Conservation (phyloP, 2,113 vertebrate genomes). For the Paraplagusia blochii region DNA sequence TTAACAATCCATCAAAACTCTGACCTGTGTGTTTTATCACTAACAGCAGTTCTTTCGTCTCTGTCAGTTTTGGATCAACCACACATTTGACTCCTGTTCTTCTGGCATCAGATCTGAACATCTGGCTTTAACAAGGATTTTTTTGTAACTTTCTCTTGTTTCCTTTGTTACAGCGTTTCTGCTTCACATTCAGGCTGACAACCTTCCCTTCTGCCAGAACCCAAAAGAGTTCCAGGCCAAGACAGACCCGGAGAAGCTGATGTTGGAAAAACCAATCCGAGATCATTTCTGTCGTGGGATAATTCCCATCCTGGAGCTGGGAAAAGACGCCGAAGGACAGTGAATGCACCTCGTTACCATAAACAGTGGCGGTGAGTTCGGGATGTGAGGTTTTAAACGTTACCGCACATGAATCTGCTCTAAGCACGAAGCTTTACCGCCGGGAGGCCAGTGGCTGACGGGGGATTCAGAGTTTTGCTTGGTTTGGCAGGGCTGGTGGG, state of each 20-base stretch:
- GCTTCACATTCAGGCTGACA: neutral
- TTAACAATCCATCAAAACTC: no score
- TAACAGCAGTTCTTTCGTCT: no score
- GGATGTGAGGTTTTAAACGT: no score
- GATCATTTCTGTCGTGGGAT: neutral
- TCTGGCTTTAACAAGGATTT: no score
- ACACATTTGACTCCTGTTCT: no score
- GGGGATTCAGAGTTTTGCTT: constrained; percentile 23
- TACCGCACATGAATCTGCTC: neutral
- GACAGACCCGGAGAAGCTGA: neutral
- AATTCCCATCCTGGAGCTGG: no score
- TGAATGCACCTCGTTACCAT: neutral
- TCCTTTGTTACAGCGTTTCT: no score
- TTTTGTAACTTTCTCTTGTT: no score
- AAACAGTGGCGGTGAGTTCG: neutral
- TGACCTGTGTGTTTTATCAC: no score
- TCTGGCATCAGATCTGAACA: no score
- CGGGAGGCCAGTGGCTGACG: constrained; percentile 8
- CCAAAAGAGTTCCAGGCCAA: neutral
- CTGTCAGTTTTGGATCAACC: no score
- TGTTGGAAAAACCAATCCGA: neutral
- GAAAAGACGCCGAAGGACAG: no score
- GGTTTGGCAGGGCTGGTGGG: constrained; percentile 20
- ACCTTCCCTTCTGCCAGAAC: neutral
- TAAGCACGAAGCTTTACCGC: neutral